phyloP scores from a whole-genome alignment of 2,888 invertebrate species.

The Chesias legatella region DNA sequence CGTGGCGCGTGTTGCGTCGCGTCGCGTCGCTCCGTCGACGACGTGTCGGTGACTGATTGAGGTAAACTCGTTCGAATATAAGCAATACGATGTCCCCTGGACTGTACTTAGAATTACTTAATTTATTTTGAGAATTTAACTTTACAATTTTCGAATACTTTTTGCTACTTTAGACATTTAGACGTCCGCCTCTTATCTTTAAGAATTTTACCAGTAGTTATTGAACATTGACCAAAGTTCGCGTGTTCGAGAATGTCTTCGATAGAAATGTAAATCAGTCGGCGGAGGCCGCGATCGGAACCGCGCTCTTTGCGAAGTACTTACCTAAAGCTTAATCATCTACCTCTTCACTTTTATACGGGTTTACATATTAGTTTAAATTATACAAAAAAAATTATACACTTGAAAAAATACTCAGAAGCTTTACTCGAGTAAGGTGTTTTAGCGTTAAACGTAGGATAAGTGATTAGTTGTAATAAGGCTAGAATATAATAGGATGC shows the following conservation, averaged over 20 bases:
- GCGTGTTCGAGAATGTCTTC: constrained; percentile 40
- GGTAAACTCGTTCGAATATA: constrained; percentile 63
- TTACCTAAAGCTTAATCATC: constrained; percentile 78
- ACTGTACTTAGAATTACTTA: constrained; percentile 78
- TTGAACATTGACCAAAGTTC: constrained; percentile 42
- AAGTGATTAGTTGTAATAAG: no score
- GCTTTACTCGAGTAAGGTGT: constrained; percentile 79
- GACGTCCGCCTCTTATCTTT: constrained; percentile 74
- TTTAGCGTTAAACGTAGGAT: constrained; percentile 46
- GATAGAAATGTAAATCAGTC: constrained; percentile 26
- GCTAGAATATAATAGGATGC: constrained; percentile 30
- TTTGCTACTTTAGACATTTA: constrained; percentile 72
- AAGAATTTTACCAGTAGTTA: constrained; percentile 59
- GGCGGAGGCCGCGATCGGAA: constrained; percentile 46
- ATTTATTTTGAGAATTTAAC: constrained; percentile 77
- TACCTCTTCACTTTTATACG: constrained; percentile 81
- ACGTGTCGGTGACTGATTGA: constrained; percentile 75
- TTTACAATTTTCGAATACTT: constrained; percentile 72
- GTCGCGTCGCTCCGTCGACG: constrained; percentile 44
- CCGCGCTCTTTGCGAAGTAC: constrained; percentile 69
- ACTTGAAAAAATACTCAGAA: constrained; percentile 79
- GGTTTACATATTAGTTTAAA: constrained; percentile 80
- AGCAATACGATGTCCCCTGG: constrained; percentile 74
- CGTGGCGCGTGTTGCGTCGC: no score
- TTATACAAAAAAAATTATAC: constrained; percentile 74